A percentile compares a stretch with the other conserved stretches of the same genome.
Conservation (phyloP, 2,113 vertebrate genomes). For the Prunella himalayana region DNA sequence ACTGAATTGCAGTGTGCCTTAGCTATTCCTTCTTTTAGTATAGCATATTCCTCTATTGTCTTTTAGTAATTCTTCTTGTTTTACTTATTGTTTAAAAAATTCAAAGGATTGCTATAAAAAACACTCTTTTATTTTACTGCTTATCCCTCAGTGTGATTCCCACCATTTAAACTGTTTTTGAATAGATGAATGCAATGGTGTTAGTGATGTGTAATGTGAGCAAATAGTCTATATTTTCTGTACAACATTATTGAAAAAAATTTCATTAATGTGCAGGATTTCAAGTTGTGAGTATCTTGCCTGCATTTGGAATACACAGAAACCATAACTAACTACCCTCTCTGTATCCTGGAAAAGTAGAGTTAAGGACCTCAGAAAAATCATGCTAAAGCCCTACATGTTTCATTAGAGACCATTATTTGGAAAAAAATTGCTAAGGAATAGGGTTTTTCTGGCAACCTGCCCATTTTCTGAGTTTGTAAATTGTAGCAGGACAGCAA, state of each 20-base stretch:
- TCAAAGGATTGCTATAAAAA: background rate
- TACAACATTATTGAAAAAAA: background rate
- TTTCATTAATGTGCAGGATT: background rate
- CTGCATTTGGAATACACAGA: background rate
- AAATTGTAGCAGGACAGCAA: background rate
- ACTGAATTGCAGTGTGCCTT: background rate
- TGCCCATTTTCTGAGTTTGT: background rate
- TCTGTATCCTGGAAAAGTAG: background rate
- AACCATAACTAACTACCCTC: background rate
- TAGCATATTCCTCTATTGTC: background rate
- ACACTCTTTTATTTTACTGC: background rate
- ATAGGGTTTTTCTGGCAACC: background rate
- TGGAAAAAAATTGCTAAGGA: background rate
- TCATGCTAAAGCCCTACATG: background rate
- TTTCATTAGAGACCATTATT: background rate
- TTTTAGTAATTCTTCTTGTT: background rate
- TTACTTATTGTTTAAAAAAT: background rate
- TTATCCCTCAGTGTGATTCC: background rate
- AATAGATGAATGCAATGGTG: background rate
- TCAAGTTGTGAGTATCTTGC: background rate
- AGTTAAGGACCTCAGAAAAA: background rate
- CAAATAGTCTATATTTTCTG: background rate
- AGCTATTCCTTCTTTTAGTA: background rate
- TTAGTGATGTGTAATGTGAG: background rate
- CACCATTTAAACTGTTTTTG: background rate